phyloP scores from a whole-genome alignment of 1,140 invertebrate genomes.

The Bombus fervidus region DNA sequence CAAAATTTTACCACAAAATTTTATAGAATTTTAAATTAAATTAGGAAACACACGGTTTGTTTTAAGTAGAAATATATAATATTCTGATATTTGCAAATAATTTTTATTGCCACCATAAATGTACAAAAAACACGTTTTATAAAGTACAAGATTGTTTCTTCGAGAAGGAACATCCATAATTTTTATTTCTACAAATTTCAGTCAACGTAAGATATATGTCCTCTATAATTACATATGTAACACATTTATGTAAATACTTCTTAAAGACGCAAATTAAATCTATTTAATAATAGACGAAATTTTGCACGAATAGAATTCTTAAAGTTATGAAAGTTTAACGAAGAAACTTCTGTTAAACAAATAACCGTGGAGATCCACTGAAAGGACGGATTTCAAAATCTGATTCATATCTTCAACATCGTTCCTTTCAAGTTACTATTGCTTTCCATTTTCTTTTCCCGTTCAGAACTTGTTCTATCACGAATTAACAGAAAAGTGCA shows the following conservation, averaged over 20 bases:
- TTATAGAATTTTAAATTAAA: background rate
- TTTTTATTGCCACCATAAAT: constrained; percentile 30
- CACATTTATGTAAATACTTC: background rate
- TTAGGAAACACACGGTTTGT: background rate
- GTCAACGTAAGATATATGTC: background rate
- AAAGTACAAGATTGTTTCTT: constrained; percentile 9
- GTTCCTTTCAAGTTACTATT: background rate
- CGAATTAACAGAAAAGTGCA: background rate
- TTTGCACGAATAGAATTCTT: background rate
- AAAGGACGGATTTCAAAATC: constrained; percentile 54
- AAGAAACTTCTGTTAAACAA: constrained; percentile 16
- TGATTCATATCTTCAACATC: background rate
- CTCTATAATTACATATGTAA: background rate
- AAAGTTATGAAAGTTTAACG: background rate
- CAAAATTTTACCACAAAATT: background rate
- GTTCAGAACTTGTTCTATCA: background rate
- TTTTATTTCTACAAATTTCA: background rate
- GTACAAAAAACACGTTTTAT: constrained; percentile 20
- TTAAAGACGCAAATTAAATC: background rate
- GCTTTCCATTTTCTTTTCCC: background rate
- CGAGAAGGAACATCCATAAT: background rate
- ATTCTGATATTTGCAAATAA: background rate
- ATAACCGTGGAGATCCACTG: constrained; percentile 10
- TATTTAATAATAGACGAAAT: background rate
- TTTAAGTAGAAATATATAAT: background rate